Percentiles rank a stretch among this genome's conserved stretches.
Conservation (phyloP, 2,888 invertebrate genomes). For the Actias luna region DNA sequence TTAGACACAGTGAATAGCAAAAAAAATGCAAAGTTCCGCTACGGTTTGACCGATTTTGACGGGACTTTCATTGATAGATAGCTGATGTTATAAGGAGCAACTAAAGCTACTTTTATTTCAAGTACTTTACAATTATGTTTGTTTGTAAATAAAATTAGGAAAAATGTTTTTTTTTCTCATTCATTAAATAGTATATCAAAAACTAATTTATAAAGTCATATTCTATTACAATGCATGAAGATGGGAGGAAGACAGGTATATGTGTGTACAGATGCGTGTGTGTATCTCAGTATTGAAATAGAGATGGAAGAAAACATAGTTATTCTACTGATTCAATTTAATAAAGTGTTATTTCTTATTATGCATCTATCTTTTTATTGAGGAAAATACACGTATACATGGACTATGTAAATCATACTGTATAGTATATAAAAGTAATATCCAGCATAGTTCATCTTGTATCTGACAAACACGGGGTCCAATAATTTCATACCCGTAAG, state of each 20-base stretch:
- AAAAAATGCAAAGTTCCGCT: too few relatives aligned
- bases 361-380: too few relatives aligned
- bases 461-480: background rate
- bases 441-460: background rate
- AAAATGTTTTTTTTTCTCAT: background rate
- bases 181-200: too few relatives aligned
- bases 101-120: too few relatives aligned
- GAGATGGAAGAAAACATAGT: background rate
- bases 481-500: background rate
- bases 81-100: too few relatives aligned
- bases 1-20: too few relatives aligned
- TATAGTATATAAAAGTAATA: too few relatives aligned
- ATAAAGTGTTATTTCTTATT: too few relatives aligned
- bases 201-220: background rate
- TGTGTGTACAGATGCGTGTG: background rate
- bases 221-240: background rate
- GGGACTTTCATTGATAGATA: too few relatives aligned
- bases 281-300: background rate
- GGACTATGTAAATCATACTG: background rate
- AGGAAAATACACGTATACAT: background rate
- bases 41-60: too few relatives aligned
- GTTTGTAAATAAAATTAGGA: background rate
- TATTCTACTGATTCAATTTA: background rate
- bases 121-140: too few relatives aligned
- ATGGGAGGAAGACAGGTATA: background rate